phyloP scores from a whole-genome alignment of 1,140 invertebrate genomes.

The Drosophila mayri region DNA sequence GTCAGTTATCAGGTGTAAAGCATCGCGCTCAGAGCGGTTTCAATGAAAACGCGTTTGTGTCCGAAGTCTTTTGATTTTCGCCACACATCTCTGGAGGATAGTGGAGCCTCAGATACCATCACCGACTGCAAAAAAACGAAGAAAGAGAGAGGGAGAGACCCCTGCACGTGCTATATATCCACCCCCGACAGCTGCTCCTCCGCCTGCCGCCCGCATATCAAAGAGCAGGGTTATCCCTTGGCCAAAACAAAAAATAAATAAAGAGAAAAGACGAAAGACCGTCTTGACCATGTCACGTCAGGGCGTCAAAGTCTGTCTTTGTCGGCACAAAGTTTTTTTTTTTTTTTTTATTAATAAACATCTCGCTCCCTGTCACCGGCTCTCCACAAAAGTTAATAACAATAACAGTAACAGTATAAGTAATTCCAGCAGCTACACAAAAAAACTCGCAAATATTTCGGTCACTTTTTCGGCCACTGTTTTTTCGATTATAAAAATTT shows the following conservation, averaged over 20 bases:
- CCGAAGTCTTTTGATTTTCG: slow-evolving; percentile 74
- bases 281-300: slow-evolving; percentile 61
- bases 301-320: slow-evolving; percentile 51
- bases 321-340: slow-evolving; percentile 33
- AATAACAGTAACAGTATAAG: slow-evolving; percentile 73
- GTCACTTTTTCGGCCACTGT: slow-evolving; percentile 42
- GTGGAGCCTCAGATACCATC: slow-evolving; percentile 53
- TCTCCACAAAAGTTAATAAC: slow-evolving; percentile 61
- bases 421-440: slow-evolving; percentile 38
- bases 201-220: slow-evolving; percentile 50
- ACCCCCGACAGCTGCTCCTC: slow-evolving; percentile 30
- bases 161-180: slow-evolving; percentile 35
- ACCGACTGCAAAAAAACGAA: slow-evolving; percentile 20
- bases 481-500: slow-evolving; percentile 79
- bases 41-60: slow-evolving; percentile 72
- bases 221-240: slow-evolving; percentile 53
- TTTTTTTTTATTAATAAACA: neutral
- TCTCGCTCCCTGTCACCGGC: slow-evolving; percentile 58
- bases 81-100: slow-evolving; percentile 36
- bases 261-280: slow-evolving; percentile 8
- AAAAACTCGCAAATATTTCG: slow-evolving; percentile 36
- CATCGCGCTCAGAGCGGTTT: slow-evolving; percentile 64
- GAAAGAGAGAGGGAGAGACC: neutral
- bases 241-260: slow-evolving; percentile 8
- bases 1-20: slow-evolving; percentile 79